Evolutionary conservation across 2,888 invertebrate genomes (phyloP).

Genomic region (Scaptomyza parva): DNA sequence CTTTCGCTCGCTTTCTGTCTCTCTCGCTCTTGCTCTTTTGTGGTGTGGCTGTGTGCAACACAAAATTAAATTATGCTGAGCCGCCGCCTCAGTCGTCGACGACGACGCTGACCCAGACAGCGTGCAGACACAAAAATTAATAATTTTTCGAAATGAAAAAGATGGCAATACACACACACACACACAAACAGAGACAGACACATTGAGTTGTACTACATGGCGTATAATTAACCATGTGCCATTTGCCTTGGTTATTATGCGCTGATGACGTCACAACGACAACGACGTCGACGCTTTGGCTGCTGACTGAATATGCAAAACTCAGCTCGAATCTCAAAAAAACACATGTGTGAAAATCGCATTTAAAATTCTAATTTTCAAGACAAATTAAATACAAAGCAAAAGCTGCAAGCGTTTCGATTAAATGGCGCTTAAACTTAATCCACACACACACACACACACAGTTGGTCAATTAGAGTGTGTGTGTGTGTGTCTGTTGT

Average conservation of each 20-base stretch:
- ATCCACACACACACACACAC: too few species aligned
- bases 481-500: conserved; percentile 30
- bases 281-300: conserved; percentile 24
- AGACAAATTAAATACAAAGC: conserved; percentile 77
- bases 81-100: conserved; percentile 46
- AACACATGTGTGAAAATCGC: conserved; percentile 47
- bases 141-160: conserved; percentile 62
- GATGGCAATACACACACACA: conserved; percentile 38
- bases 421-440: conserved; percentile 78
- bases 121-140: conserved; percentile 79
- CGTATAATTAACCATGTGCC: conserved; percentile 81
- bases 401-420: conserved; percentile 70
- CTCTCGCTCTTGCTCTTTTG: too few species aligned
- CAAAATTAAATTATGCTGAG: conserved; percentile 79
- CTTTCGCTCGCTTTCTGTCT: too few species aligned
- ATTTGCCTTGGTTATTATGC: conserved; percentile 74
- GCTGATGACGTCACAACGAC: conserved; percentile 72
- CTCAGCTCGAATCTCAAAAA: conserved; percentile 23
- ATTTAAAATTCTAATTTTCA: conserved; percentile 80
- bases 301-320: conserved; percentile 69
- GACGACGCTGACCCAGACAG: conserved; percentile 77
- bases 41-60: conserved; percentile 64
- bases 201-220: conserved; percentile 74
- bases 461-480: conserved; percentile 60
- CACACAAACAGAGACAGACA: too few species aligned